Percentiles rank a stretch among this genome's conserved stretches.
Conservation (phyloP, 1,140 invertebrate genomes). For the Zaprionus vittiger region DNA sequence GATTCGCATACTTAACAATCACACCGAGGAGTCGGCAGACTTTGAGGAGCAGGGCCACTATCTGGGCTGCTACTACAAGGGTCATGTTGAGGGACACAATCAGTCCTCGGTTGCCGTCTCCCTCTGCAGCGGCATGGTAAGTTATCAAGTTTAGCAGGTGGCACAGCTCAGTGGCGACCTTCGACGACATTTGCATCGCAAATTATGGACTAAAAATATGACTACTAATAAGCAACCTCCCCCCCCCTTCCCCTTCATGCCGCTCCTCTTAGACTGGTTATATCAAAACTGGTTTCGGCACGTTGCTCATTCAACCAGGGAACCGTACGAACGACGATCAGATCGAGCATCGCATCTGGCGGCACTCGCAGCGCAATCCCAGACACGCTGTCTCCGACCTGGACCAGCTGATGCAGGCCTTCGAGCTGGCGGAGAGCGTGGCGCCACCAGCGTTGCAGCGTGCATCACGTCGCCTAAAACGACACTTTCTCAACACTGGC, state of each 20-base stretch:
- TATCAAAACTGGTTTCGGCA: conserved; percentile 87
- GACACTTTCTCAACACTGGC: conserved; percentile 61
- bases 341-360: conserved; percentile 78
- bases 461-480: conserved; percentile 74
- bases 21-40: conserved; percentile 75
- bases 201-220: conserved; percentile 77
- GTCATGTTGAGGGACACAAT: conserved; percentile 88
- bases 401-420: conserved; percentile 69
- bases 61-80: conserved; percentile 89
- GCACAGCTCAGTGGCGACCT: conserved; percentile 5
- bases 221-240: conserved; percentile 60
- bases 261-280: conserved; percentile 86
- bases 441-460: conserved; percentile 58
- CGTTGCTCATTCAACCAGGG: conserved; percentile 88
- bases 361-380: conserved; percentile 73
- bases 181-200: conserved; percentile 57
- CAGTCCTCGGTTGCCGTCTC: conserved; percentile 88
- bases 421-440: conserved; percentile 41
- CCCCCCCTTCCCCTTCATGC: conserved; percentile 5
- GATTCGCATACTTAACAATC: conserved; percentile 86
- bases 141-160: conserved; percentile 38
- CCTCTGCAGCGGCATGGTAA: conserved; percentile 91
- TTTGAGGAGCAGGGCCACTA: conserved; percentile 84
- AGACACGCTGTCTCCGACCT: conserved; percentile 77
- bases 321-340: conserved; percentile 83